phyloP scores from a whole-genome alignment of 2,888 invertebrate species.

The Conchocele bisecta region DNA sequence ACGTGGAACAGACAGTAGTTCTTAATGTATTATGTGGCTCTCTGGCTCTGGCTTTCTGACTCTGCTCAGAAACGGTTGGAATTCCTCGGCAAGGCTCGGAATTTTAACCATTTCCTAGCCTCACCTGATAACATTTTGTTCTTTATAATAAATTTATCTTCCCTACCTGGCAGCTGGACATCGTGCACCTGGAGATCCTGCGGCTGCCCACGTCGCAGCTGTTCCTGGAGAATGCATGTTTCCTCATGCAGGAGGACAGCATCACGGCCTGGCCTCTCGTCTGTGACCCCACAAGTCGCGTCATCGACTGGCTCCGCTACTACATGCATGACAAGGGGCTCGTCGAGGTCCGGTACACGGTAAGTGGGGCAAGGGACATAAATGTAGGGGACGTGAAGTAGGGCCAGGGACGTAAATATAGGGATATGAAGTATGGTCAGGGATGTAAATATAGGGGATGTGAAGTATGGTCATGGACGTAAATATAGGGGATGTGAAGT shows the following conservation, averaged over 20 bases:
- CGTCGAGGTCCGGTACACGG: constrained; percentile 79
- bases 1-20: too few species aligned
- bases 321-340: constrained; percentile 73
- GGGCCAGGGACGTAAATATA: too few species aligned
- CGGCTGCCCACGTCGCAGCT: constrained; percentile 77
- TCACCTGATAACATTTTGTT: neutral
- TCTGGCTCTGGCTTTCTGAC: too few species aligned
- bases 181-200: constrained; percentile 76
- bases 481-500: too few species aligned
- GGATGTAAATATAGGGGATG: too few species aligned
- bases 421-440: too few species aligned
- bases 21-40: too few species aligned
- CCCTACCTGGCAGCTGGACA: constrained; percentile 67
- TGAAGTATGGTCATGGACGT: too few species aligned
- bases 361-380: constrained; percentile 64
- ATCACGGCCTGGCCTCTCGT: constrained; percentile 81
- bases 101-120: too few species aligned
- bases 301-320: constrained; percentile 78
- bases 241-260: constrained; percentile 80
- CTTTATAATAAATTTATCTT: neutral
- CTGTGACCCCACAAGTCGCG: constrained; percentile 80
- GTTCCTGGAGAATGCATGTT: constrained; percentile 81
- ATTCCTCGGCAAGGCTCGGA: too few species aligned
- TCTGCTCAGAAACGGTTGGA: too few species aligned
- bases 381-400: too few species aligned